phyloP scores from a whole-genome alignment of 2,113 vertebrate genomes.

The Vanacampus margaritifer region DNA sequence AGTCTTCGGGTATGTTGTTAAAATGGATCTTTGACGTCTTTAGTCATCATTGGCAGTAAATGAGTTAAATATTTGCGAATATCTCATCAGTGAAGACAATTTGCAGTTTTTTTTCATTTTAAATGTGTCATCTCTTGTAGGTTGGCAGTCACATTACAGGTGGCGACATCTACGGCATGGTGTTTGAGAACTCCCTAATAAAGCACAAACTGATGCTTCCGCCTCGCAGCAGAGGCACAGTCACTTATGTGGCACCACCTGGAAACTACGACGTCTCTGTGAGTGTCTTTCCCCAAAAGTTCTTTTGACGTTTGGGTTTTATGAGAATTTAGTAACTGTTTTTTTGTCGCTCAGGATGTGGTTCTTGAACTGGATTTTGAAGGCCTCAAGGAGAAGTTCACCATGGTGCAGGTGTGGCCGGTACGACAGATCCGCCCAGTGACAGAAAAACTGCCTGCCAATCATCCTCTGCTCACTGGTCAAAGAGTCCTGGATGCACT shows the following conservation, averaged over 20 bases:
- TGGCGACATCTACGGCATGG: slow-evolving; percentile 90
- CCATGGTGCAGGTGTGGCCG: slow-evolving; percentile 95
- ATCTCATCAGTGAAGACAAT: too few relatives aligned
- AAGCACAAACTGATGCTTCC: slow-evolving; percentile 96
- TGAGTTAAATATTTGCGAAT: too few relatives aligned
- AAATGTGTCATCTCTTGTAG: slow-evolving; percentile 53
- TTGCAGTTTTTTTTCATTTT: too few relatives aligned
- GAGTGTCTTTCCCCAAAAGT: slow-evolving; percentile 59
- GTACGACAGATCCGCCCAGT: slow-evolving; percentile 92
- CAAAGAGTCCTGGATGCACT: slow-evolving; percentile 94
- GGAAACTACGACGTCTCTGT: slow-evolving; percentile 94
- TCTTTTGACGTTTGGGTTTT: not conserved
- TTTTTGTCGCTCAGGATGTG: slow-evolving; percentile 78
- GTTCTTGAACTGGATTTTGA: slow-evolving; percentile 96
- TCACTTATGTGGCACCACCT: slow-evolving; percentile 88
- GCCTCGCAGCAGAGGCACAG: slow-evolving; percentile 88
- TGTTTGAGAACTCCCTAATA: slow-evolving; percentile 93
- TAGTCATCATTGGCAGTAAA: too few relatives aligned
- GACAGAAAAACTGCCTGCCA: slow-evolving; percentile 93
- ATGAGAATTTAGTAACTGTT: not conserved
- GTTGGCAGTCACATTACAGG: slow-evolving; percentile 94
- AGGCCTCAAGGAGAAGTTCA: slow-evolving; percentile 92
- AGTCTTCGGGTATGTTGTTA: slow-evolving; percentile 78
- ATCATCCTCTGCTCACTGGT: slow-evolving; percentile 91
- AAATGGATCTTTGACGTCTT: too few relatives aligned